These are phyloP conservation scores for Danio jaintianensis DNA, from an alignment of 2,797 vertebrate species.

Conservation along the genomic window DNA sequence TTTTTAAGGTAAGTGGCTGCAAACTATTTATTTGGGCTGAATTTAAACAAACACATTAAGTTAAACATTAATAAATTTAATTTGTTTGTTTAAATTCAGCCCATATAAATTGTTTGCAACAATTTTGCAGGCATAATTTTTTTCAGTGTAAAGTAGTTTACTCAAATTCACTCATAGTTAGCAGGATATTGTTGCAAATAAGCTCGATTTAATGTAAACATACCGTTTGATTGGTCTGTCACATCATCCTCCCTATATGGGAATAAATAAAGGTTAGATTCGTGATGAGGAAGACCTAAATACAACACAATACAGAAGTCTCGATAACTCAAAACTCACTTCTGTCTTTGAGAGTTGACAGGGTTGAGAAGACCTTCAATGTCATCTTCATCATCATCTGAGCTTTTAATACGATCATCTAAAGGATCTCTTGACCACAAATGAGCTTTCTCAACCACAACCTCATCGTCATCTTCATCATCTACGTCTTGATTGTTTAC, in stretches of 20 bases:
- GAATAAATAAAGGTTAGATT: not conserved
- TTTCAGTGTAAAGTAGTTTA: too few relatives aligned
- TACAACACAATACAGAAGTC: not conserved
- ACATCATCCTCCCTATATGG: constrained; percentile 54
- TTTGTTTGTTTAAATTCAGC: too few relatives aligned
- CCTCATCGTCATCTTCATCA: constrained; percentile 56
- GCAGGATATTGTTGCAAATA: too few relatives aligned
- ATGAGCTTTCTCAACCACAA: constrained; percentile 50
- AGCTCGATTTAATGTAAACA: not conserved
- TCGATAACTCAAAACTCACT: constrained; percentile 61
- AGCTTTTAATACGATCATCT: constrained; percentile 38
- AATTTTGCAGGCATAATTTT: too few relatives aligned
- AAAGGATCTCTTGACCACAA: constrained; percentile 49
- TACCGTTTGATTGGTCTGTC: constrained; percentile 66
- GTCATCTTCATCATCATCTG: constrained; percentile 63
- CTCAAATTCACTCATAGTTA: too few relatives aligned
- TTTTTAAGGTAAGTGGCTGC: too few relatives aligned
- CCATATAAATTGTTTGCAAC: too few relatives aligned
- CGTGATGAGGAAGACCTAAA: not conserved
- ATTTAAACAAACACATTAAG: too few relatives aligned
- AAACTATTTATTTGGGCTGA: too few relatives aligned
- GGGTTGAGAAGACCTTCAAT: constrained; percentile 77
- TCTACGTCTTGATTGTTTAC: constrained; percentile 40
- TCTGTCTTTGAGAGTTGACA: constrained; percentile 47
- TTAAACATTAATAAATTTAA: too few relatives aligned